phyloP scores from a whole-genome alignment of 2,888 invertebrate genomes.

The Agrotis ipsilon region DNA sequence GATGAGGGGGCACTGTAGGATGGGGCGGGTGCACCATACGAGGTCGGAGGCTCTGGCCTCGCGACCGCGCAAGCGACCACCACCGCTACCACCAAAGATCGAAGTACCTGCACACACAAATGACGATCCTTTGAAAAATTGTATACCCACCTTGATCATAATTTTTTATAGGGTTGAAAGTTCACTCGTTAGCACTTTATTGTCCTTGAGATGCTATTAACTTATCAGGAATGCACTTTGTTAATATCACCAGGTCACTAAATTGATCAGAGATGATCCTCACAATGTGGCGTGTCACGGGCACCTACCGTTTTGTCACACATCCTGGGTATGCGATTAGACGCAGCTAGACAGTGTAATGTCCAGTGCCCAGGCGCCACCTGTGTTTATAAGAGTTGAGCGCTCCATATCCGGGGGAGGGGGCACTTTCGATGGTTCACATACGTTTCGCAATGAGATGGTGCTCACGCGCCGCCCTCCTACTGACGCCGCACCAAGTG shows the following conservation, averaged over 20 bases:
- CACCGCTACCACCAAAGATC: constrained; percentile 84
- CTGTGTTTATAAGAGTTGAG: constrained; percentile 89
- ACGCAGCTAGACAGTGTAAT: constrained; percentile 84
- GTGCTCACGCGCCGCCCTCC: constrained; percentile 84
- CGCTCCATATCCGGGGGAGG: constrained; percentile 88
- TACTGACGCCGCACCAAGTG: constrained; percentile 64
- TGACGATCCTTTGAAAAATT: constrained; percentile 34
- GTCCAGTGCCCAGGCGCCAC: constrained; percentile 86
- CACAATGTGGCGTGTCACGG: constrained; percentile 66
- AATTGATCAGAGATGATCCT: constrained; percentile 64
- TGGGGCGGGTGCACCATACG: constrained; percentile 91
- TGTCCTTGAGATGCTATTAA: constrained; percentile 17
- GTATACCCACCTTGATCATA: constrained; percentile 11
- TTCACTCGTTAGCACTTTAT: constrained; percentile 61
- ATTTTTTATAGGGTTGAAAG: constrained; percentile 8
- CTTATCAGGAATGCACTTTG: constrained; percentile 49
- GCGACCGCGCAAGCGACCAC: constrained; percentile 85
- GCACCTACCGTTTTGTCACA: constrained; percentile 88
- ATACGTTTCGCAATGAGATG: constrained; percentile 86
- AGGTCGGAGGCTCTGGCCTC: constrained; percentile 91
- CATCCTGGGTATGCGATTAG: constrained; percentile 84
- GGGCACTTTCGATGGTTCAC: constrained; percentile 90
- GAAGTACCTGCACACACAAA: constrained; percentile 87
- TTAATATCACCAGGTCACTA: constrained; percentile 76
- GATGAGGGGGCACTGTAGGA: constrained; percentile 86